Evolutionary conservation across 2,797 vertebrate genomes (phyloP), one percentile per base, ranked within the genome.

Genomic region (Bradypodion ventrale): DNA sequence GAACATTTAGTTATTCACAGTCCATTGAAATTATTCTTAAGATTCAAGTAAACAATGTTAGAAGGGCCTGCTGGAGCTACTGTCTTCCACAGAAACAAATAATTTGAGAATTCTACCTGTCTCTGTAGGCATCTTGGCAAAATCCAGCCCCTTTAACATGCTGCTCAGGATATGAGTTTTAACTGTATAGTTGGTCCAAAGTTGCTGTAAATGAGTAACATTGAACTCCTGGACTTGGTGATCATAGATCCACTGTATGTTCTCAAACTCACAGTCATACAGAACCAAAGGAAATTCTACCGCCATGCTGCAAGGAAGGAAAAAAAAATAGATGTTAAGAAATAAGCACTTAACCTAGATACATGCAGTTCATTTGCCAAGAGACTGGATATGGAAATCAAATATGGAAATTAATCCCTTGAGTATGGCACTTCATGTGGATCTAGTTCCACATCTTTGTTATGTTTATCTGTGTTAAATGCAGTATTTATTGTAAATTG

Each of bases 261-360:
- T 97, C 68, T 97, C 95, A 59, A 98, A 99, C 85, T 96, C 95
- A 1, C 98, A 99, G 90, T 98, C 91, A 0, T 98, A 96, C 16
- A 99, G 95, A 80, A 99, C 97, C 80, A 99, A 94, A 15, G 98
- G 98, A 86, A 96, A 99, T 93, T 99, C 98, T 0, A 99, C 96
- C 0, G 98, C 98, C 98, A 99, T 99, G 93, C 98, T 99, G 49
- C 73, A 49, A 79, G 76, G 76, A 80, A 87, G 82, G 86, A 32
- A 66, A 80, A 78, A 80, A 75, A 2, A 68, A 5, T 10, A 44
- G 10, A 56, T 56, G 15, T 56, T 56, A 56, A 56, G 4, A 13
- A 56, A 56, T 56, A 56, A 56, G 52, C 52, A 56, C 52, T 56
- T 23, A 13, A 56, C 13, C 52, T 66, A 35, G n/a, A 40, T 29